A percentile compares a stretch with the other conserved stretches of the same genome.
Conservation (phyloP, 1,140 invertebrate genomes). For the Trichoplusia ni region DNA sequence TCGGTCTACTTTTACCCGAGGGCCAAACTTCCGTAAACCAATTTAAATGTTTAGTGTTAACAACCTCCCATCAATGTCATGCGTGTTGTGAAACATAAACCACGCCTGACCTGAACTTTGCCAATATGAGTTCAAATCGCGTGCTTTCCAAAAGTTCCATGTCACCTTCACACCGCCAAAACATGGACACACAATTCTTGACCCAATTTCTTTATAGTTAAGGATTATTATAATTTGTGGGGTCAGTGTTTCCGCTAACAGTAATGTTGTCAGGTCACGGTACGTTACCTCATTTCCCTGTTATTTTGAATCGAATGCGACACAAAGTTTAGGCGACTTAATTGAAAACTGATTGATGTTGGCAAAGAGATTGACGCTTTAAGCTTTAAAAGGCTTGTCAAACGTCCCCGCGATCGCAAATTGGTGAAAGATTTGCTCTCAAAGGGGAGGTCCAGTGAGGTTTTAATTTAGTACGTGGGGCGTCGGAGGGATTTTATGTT, state of each 20-base stretch:
- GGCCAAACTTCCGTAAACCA: constrained; percentile 10
- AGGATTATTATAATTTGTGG: neutral
- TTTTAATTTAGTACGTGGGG: constrained; percentile 2
- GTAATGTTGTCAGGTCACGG: constrained; percentile 34
- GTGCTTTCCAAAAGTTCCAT: neutral
- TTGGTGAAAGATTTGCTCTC: neutral
- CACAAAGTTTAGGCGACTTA: constrained; percentile 24
- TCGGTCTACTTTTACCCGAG: neutral
- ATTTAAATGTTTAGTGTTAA: neutral
- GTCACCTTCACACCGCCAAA: too few relatives aligned
- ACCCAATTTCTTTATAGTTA: neutral
- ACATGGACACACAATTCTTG: neutral
- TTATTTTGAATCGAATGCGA: constrained; percentile 31
- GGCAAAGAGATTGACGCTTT: neutral
- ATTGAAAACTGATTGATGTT: constrained; percentile 35
- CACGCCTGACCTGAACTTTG: constrained; percentile 15
- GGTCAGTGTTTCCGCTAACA: neutral
- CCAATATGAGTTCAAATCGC: constrained; percentile 16
- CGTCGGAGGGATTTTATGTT: neutral
- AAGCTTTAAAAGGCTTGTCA: constrained; percentile 27
- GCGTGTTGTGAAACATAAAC: constrained; percentile 3
- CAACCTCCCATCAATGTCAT: constrained; percentile 7
- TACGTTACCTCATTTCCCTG: constrained; percentile 37
- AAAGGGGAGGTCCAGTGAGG: constrained; percentile 6
- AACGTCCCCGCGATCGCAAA: neutral